Base-by-base conservation (phyloP, 2,888 invertebrate species). In the Palloptera scutellata region DNA sequence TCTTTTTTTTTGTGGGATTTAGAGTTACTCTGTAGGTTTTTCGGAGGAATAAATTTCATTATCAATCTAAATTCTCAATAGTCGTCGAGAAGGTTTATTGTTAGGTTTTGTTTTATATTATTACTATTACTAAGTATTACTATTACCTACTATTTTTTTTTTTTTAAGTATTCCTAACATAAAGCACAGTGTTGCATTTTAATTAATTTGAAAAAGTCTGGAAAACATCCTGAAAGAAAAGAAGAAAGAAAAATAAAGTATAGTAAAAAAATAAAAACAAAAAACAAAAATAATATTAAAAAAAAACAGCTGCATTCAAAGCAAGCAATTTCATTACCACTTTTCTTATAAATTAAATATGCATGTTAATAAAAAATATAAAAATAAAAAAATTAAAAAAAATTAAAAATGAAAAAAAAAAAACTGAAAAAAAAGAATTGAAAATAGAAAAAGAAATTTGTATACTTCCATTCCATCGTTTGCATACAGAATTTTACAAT, bases 301-400 rank as follows among this genome's bases (percentile, higher is more conserved):
- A 64, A 6, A 17, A 10, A 3, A n/a, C 5, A 40, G 1, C 15
- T 20, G 53, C 43, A 54, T 58, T 51, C n/a, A 30, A 20, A 53
- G 19, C 15, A 43, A 60, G 20, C 15, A 60, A 64, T 68, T 66
- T 66, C 61, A 68, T 64, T 61, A 68, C 59, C 57, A 64, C 61
- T 59, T 67, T 70, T 61, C 64, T 62, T 62, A 61, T 61, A 62
- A 71, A 67, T 69, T 59, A 66, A 67, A 61, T 66, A 65, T 66
- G 58, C 52, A 68, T 43, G 58, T 51, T 52, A 15, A 54, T 58
- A 48, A 48, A 48, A 48, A 48, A 48, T 30, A 30, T 4, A 30
- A 30, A 30, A 30, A 30, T 6, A 30, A 30, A 30, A 30, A 30
- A 30, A 2, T 6, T 30, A 4, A 48, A 48, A 48, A 11, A 9